These are phyloP conservation scores for Diadema setosum DNA, from an alignment of 35 echinoderm and acorn worm species.

Conservation along the genomic window DNA sequence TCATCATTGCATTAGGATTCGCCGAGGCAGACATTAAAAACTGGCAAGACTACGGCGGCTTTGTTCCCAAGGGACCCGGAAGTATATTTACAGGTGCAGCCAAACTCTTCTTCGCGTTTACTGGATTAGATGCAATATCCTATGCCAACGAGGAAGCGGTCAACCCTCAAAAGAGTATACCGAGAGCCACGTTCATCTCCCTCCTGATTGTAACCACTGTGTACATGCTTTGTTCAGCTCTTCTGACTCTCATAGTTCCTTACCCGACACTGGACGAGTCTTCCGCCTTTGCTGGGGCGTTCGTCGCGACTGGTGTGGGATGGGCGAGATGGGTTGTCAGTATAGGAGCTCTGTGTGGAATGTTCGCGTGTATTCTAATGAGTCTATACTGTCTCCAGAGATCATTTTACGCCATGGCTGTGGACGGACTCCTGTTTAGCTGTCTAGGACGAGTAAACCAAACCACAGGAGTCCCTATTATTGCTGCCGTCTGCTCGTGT, in stretches of 20 bases:
- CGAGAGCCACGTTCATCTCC: slow-evolving; percentile 18
- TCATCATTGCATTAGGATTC: slow-evolving; percentile 19
- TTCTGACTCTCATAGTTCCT: slow-evolving; percentile 39
- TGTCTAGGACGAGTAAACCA: background rate
- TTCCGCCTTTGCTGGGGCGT: slow-evolving; percentile 28
- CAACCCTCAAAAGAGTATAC: slow-evolving; percentile 17
- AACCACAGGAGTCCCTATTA: slow-evolving; percentile 22
- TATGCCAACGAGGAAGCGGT: slow-evolving; percentile 36
- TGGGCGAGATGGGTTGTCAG: slow-evolving; percentile 52
- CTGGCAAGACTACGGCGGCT: slow-evolving; percentile 13
- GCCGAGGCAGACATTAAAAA: slow-evolving; percentile 41
- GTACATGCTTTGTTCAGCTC: slow-evolving; percentile 19
- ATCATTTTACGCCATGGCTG: slow-evolving; percentile 49
- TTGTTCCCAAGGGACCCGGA: slow-evolving; percentile 6
- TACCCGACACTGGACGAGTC: slow-evolving; percentile 11
- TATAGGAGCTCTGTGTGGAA: slow-evolving; percentile 41
- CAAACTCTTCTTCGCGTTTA: slow-evolving; percentile 26
- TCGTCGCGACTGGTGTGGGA: background rate
- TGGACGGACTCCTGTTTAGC: slow-evolving; percentile 40
- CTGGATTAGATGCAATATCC: slow-evolving; percentile 54
- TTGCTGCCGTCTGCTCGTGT: background rate
- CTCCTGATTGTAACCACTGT: background rate
- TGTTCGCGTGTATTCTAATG: background rate
- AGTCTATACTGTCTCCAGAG: slow-evolving; percentile 9
- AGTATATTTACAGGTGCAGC: slow-evolving; percentile 35